Evolutionary conservation across 2,113 vertebrate genomes (phyloP), one percentile per base, ranked within the genome.

Genomic region (Mirza zaza): DNA sequence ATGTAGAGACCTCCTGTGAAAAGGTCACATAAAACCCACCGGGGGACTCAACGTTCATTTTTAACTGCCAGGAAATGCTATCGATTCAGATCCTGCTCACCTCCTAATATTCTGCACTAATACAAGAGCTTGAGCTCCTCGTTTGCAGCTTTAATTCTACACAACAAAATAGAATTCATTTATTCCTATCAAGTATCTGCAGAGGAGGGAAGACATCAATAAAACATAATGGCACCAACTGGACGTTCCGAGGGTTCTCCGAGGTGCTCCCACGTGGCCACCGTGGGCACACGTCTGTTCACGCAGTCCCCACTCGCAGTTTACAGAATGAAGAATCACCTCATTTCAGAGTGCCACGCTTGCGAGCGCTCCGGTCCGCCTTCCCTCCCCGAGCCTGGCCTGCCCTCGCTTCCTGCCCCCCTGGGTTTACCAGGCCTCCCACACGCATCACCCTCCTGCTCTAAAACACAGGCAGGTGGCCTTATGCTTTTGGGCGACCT

Each of bases 251-350:
- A 45, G 68, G 91, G 90, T 77, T 48, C 95, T 91, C 7, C 36
- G 90, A 92, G 97, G 96, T 82, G 18, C 0, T 4, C 84, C 90
- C 11, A 12, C 27, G 7, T 79, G 80, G 96, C 27, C 45, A 71
- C 97, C 97, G 93, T 52, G 45, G 97, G 97, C 98, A 96, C 96
- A 97, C 97, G 97, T 97, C 98, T 98, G 98, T 95, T 92, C 90
- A 90, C 91, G 97, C 96, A 96, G 98, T 96, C 98, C 98, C 97
- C 93, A 70, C 98, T 98, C 98, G 97, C 97, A 98, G 98, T 98
- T 98, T 97, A 98, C 97, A 92, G 98, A 97, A 98, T 98, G 98
- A 98, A 98, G 98, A 98, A 98, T 98, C 97, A 98, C 98, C 98
- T 98, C 98, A 98, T 98, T 98, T 98, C 94, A 97, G 97, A 98